phyloP scores from a whole-genome alignment of 1,140 invertebrate species.

The Anagrus nilaparvatae region DNA sequence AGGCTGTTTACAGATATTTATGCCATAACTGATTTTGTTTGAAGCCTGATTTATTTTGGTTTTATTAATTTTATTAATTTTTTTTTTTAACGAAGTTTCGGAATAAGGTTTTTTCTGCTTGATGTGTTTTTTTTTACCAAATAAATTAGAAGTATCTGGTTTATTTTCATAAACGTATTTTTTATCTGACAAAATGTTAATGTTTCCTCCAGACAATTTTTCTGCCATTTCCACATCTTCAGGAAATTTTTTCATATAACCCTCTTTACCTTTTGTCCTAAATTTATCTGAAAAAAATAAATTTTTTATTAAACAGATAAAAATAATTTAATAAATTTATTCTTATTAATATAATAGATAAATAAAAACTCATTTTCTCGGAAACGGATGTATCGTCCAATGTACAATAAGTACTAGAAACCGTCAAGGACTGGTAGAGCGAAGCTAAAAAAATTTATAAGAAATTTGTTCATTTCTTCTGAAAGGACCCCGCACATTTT shows the following conservation, averaged over 20 bases:
- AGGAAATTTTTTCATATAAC: slow-evolving; percentile 64
- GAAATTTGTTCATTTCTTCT: no score
- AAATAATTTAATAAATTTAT: no score
- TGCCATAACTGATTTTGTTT: slow-evolving; percentile 52
- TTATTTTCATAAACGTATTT: slow-evolving; percentile 53
- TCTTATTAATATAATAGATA: no score
- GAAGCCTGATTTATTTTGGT: slow-evolving; percentile 42
- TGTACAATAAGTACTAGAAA: no score
- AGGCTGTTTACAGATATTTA: slow-evolving; percentile 41
- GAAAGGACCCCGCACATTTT: no score
- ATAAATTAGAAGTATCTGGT: slow-evolving; percentile 36
- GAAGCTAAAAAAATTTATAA: no score
- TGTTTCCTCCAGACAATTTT: slow-evolving; percentile 53
- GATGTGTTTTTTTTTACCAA: slow-evolving; percentile 35
- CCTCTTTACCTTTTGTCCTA: slow-evolving; percentile 47
- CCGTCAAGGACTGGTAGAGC: no score
- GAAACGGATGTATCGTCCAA: no score
- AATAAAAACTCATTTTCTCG: no score
- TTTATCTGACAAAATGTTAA: slow-evolving; percentile 49
- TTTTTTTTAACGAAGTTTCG: slow-evolving; percentile 24
- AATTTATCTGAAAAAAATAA: slow-evolving; percentile 41
- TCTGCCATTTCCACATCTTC: slow-evolving; percentile 60
- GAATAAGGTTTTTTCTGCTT: slow-evolving; percentile 32
- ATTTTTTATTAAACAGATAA: slow-evolving; percentile 1
- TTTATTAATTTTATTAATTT: slow-evolving; percentile 19